Base-by-base conservation (phyloP, 1,140 invertebrate species). In the Drosophila sp. region DNA sequence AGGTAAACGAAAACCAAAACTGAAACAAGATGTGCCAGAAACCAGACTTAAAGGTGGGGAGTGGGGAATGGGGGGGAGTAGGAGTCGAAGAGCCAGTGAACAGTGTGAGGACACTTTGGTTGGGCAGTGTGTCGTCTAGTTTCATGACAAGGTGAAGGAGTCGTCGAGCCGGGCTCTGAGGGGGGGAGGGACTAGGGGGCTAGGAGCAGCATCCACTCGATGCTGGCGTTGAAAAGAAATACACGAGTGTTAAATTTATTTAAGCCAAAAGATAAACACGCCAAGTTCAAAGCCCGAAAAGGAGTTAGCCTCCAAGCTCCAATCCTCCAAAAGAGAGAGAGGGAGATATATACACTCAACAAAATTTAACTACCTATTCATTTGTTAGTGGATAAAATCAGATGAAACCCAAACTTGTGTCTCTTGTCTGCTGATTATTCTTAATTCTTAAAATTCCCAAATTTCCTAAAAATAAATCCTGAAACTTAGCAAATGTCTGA, bases 181-280 rank as follows among this genome's bases (percentile, higher is more conserved):
- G 4, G 30, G 30, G 0, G 11, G 35, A 11, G 11, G 35, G 8
- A 17, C 17, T 17, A 17, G 17, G 17, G 17, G 17, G 17, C 17
- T 17, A 38, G 35, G 6, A 35, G 33, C 35, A 38, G 10, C 35
- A 38, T 38, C 8, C 23, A 8, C 11, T n/a, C 6, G 38, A 44
- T 44, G 60, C 25, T 63, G 61, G 82, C 79, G 84, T 87, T 87
- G 84, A 89, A 87, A 89, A 87, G 83, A 87, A 89, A 89, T 80
- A 89, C 83, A 87, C 80, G 84, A 87, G 83, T 85, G 84, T 84
- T 84, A 89, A 89, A 87, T 87, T 87, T 87, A 87, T 87, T 87
- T 87, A 87, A 87, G 84, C 83, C 83, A 87, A 87, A 17, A 80
- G 83, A 87, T 84, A 89, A 87, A 77, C 72, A 72, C 54, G 63